Conservation (phyloP, 2,888 invertebrate genomes). For the Trissolcus brochymenae region DNA sequence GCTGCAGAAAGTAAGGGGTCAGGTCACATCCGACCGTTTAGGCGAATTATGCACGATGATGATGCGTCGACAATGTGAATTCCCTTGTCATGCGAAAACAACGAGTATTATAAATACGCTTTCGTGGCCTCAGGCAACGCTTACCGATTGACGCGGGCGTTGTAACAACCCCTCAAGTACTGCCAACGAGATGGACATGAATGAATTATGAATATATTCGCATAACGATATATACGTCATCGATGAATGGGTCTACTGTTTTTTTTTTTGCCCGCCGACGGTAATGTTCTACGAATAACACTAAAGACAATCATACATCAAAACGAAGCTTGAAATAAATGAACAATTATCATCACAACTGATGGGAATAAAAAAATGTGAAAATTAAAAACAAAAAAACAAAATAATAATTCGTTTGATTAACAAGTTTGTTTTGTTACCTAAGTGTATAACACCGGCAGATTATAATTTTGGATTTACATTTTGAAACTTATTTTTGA, state of each 20-base stretch:
- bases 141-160: conserved; percentile 54
- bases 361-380: neutral
- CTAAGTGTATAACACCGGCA: no score
- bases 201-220: conserved; percentile 57
- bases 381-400: neutral
- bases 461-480: no score
- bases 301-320: conserved; percentile 36
- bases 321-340: conserved; percentile 12
- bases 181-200: conserved; percentile 46
- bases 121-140: conserved; percentile 49
- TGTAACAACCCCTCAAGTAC: conserved; percentile 57
- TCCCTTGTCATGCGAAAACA: conserved; percentile 58
- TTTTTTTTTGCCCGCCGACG: conserved; percentile 44
- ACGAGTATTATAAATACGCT: conserved; percentile 53
- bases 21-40: conserved; percentile 55
- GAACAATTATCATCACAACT: no score
- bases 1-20: conserved; percentile 56
- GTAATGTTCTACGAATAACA: conserved; percentile 34
- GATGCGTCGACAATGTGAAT: conserved; percentile 60
- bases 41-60: conserved; percentile 59
- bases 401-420: no score
- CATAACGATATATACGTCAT: conserved; percentile 48
- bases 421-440: no score
- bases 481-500: no score
- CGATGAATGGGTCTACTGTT: conserved; percentile 53